phyloP scores from a whole-genome alignment of 2,797 vertebrate species.

The Acipenser oxyrinchus region DNA sequence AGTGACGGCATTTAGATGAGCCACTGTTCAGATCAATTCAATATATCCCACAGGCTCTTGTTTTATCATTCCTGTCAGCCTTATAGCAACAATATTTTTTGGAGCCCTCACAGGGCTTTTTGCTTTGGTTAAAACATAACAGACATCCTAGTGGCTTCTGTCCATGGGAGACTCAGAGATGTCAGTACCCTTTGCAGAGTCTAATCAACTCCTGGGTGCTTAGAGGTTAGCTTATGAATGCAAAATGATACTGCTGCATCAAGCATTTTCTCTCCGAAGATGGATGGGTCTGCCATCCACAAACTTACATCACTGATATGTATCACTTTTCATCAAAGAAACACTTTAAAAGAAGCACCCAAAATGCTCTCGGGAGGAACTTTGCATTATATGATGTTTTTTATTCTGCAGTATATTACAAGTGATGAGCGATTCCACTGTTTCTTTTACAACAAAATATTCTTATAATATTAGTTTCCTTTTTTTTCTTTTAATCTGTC shows the following conservation, averaged over 20 bases:
- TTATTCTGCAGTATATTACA: background rate
- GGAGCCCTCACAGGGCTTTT: no score
- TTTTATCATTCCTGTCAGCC: no score
- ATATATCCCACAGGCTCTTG: no score
- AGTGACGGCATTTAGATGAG: no score
- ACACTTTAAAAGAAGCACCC: background rate
- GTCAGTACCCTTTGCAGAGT: background rate
- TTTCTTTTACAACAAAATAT: no score
- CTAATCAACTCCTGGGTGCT: background rate
- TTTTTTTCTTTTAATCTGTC: no score
- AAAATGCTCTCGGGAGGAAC: background rate
- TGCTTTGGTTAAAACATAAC: background rate
- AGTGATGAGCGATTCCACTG: no score
- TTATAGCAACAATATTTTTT: no score
- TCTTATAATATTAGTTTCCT: no score
- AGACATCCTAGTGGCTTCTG: background rate
- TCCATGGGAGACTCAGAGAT: background rate
- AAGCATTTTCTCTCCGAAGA: background rate
- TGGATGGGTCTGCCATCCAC: background rate
- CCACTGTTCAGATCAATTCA: no score
- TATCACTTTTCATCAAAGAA: background rate
- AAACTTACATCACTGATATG: background rate
- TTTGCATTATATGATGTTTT: background rate
- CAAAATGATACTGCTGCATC: background rate
- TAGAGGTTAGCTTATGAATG: background rate